Evolutionary conservation across 2,797 vertebrate species (phyloP), one percentile per base, ranked within the genome.

Genomic region (Melanotaenia nigrans): DNA sequence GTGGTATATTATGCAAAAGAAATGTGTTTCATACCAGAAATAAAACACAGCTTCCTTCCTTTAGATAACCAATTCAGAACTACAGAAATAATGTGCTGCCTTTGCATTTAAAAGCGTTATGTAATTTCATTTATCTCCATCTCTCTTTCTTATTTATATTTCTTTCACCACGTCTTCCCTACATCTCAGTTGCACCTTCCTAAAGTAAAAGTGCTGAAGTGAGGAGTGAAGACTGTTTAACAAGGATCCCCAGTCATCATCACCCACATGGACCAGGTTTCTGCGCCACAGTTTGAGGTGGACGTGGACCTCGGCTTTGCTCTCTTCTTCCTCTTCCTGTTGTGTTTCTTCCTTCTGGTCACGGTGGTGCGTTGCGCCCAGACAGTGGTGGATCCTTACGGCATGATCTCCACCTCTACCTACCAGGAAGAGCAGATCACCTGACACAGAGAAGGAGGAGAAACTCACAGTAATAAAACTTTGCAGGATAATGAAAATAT

Each of bases 371-470:
- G 94, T 60, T 95, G 95, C 3, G 95, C 94, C 38, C 94, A 95
- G 82, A 95, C 93, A 0, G 94, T 95, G 40, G 24, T 94, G 36
- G 95, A 95, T 73, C 95, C 95, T 1, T 95, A 95, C 1, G 94
- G 95, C 56, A 92, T 93, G 56, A 95, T 95, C 77, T 93, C 95
- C 18, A 95, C 93, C 75, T 95, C 95, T 65, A 94, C 94, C 61
- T 95, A 95, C 81, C 93, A 95, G 79, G 95, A 95, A 82, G 95
- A 95, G 83, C 95, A 95, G 87, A 95, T 95, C 71, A 94, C 82
- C 75, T 93, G 85, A 93, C 66, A 30, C 20, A 18, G 10, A 51
- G 32, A 36, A 20, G 20, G 33, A n/a, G n/a, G n/a, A n/a, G n/a
- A n/a, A n/a, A n/a, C 24, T 20, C 1, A 20, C 38, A 22, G 5